A percentile compares a stretch with the other conserved stretches of the same genome.
phyloP scores from a whole-genome alignment of 2,888 invertebrate genomes.

The Smittia sp. region DNA sequence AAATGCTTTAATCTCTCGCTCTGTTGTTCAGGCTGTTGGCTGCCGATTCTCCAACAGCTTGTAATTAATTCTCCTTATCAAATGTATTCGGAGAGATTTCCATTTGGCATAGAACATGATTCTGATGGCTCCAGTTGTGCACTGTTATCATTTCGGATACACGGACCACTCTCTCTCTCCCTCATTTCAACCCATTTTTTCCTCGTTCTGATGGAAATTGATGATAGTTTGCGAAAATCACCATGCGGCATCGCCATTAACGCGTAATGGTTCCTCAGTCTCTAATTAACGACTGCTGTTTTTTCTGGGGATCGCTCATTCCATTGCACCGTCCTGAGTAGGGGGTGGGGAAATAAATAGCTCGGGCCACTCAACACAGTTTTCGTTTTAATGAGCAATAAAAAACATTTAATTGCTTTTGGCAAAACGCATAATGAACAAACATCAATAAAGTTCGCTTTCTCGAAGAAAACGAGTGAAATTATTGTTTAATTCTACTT shows the following conservation, averaged over 20 bases:
- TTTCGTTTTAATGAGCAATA: conserved; percentile 24
- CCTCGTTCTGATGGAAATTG: conserved; percentile 17
- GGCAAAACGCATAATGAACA: conserved; percentile 11
- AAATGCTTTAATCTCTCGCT: neutral
- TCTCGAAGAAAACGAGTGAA: neutral
- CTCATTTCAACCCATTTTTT: conserved; percentile 15
- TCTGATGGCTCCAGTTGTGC: conserved; percentile 12
- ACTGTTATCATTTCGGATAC: conserved; percentile 16
- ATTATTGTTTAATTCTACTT: neutral
- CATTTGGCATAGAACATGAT: neutral
- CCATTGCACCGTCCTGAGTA: neutral
- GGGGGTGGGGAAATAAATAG: neutral
- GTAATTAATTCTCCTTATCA: conserved; percentile 14
- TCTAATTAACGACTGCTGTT: conserved; percentile 18
- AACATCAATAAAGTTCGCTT: neutral
- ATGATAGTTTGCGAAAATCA: conserved; percentile 29
- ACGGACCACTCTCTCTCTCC: neutral
- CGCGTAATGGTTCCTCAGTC: neutral
- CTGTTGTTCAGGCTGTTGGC: conserved; percentile 5
- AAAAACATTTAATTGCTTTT: conserved; percentile 24
- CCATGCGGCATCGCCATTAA: conserved; percentile 23
- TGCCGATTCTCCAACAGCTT: neutral
- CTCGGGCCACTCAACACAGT: neutral
- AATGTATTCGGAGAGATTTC: neutral
- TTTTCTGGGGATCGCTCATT: neutral